Conservation (phyloP, 2,888 invertebrate species). For the Xylophagus ater region DNA sequence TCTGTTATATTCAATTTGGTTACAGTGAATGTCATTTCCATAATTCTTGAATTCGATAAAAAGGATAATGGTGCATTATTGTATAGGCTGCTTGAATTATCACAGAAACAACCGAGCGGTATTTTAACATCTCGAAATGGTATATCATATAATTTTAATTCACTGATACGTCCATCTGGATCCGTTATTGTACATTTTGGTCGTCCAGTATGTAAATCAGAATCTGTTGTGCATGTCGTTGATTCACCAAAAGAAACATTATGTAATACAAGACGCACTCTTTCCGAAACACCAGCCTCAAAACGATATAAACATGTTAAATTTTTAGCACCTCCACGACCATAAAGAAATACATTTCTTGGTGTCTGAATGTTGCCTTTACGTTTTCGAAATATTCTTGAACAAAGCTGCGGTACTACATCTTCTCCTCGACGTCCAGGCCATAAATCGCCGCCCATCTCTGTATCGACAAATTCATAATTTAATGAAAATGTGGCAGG, state of each 20-base stretch:
- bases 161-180: constrained; percentile 39
- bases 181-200: constrained; percentile 45
- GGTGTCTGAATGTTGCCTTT: constrained; percentile 54
- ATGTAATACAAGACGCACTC: constrained; percentile 54
- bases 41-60: constrained; percentile 52
- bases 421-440: constrained; percentile 39
- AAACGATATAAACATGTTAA: constrained; percentile 69
- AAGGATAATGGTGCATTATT: constrained; percentile 51
- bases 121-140: constrained; percentile 57
- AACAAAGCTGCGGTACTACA: constrained; percentile 43
- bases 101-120: constrained; percentile 68
- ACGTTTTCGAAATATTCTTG: constrained; percentile 53
- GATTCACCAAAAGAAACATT: constrained; percentile 62
- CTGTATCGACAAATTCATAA: constrained; percentile 75
- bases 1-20: constrained; percentile 63
- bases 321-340: constrained; percentile 67
- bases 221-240: constrained; percentile 54
- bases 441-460: constrained; percentile 59
- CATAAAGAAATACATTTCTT: constrained; percentile 69
- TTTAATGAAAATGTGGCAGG: constrained; percentile 61
- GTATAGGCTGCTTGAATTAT: constrained; percentile 51
- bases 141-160: constrained; percentile 51
- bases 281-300: constrained; percentile 53
- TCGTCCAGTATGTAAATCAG: constrained; percentile 61
- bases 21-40: constrained; percentile 68